Evolutionary conservation across 1,140 invertebrate genomes (phyloP).

Genomic region (Megalonaias nervosa): DNA sequence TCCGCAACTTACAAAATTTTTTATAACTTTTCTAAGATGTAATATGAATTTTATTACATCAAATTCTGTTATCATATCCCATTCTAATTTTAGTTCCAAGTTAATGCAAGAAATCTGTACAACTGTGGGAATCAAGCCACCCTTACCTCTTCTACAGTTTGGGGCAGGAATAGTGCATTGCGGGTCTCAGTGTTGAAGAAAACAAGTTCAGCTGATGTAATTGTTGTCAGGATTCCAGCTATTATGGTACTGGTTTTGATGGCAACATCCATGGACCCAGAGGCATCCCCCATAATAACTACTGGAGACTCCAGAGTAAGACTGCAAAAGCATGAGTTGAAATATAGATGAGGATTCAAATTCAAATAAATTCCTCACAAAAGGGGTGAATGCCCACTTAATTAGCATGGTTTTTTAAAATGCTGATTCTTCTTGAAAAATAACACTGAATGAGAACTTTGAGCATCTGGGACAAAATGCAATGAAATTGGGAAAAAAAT

Average conservation of each 20-base stretch:
- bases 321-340: constrained; percentile 38
- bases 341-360: not conserved
- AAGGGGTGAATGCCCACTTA: not conserved
- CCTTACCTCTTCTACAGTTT: constrained; percentile 58
- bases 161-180: constrained; percentile 54
- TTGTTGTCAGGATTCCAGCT: constrained; percentile 62
- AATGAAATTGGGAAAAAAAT: too few relatives aligned
- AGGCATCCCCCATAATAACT: constrained; percentile 67
- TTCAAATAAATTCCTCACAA: not conserved
- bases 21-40: too few relatives aligned
- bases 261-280: constrained; percentile 67
- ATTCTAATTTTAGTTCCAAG: too few relatives aligned
- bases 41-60: too few relatives aligned
- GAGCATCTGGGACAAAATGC: too few relatives aligned
- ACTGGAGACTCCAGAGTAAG: constrained; percentile 62
- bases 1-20: too few relatives aligned
- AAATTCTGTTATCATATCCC: too few relatives aligned
- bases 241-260: constrained; percentile 68
- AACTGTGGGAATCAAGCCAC: too few relatives aligned
- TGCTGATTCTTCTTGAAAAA: too few relatives aligned
- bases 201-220: constrained; percentile 63
- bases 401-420: too few relatives aligned
- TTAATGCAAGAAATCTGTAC: too few relatives aligned
- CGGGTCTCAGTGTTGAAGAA: constrained; percentile 64
- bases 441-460: too few relatives aligned